Conservation (phyloP, 2,888 invertebrate genomes). For the Himalopsyche tibetana region DNA sequence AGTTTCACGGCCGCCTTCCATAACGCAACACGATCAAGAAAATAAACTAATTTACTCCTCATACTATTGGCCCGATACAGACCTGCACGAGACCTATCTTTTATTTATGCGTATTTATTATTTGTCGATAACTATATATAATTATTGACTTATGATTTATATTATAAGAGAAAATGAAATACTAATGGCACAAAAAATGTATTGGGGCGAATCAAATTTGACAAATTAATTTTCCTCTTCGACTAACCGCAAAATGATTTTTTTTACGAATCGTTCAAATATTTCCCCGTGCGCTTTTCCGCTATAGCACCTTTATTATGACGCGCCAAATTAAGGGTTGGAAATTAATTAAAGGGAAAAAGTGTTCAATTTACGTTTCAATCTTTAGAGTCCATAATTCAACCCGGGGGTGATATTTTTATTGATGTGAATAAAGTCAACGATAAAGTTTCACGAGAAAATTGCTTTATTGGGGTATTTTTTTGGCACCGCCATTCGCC, state of each 20-base stretch:
- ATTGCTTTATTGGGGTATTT: slow-evolving; percentile 14
- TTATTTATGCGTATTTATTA: no score
- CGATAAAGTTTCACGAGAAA: slow-evolving; percentile 31
- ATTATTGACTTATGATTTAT: no score
- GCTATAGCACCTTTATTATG: slow-evolving; percentile 2
- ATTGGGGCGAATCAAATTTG: background rate
- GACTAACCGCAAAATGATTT: no score
- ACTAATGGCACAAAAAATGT: no score
- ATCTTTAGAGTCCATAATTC: slow-evolving; percentile 74
- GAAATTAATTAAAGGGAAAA: slow-evolving; percentile 78
- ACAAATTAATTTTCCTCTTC: background rate
- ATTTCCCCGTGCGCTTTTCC: slow-evolving; percentile 10
- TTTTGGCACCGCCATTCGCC: background rate
- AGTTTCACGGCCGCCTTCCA: no score
- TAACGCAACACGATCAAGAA: no score
- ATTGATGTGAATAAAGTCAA: slow-evolving; percentile 63
- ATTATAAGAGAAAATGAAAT: no score
- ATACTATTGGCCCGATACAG: no score
- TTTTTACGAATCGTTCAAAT: background rate
- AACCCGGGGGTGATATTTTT: slow-evolving; percentile 59
- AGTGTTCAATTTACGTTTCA: slow-evolving; percentile 77
- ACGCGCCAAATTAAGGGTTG: slow-evolving; percentile 70
- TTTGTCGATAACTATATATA: no score
- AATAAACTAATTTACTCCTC: no score
- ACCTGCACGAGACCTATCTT: no score